Evolutionary conservation across 2,797 vertebrate species (phyloP).

Genomic region (Glyptemys insculpta): DNA sequence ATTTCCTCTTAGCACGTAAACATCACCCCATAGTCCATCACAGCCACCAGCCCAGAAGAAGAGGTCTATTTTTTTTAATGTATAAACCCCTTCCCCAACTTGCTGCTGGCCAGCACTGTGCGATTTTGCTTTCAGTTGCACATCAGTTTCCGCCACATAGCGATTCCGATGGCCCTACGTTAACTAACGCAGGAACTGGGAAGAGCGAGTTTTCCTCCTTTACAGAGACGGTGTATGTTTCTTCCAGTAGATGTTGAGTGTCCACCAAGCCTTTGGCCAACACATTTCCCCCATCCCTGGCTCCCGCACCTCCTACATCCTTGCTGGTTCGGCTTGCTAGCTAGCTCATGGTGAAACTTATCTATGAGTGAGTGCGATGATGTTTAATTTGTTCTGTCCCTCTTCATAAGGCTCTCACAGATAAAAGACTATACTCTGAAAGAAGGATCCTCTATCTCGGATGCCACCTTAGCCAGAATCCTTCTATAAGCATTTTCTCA

Average conservation of each 20-base stretch:
- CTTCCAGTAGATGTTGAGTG: neutral
- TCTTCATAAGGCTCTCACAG: neutral
- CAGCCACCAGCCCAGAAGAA: conserved; percentile 8
- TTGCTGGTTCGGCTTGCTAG: too few relatives aligned
- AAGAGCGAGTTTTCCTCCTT: neutral
- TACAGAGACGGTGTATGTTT: neutral
- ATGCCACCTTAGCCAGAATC: neutral
- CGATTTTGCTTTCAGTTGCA: neutral
- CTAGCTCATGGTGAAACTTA: accelerated
- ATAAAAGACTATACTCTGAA: neutral
- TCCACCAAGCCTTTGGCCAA: accelerated
- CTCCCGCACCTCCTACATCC: accelerated
- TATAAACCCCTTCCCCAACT: neutral
- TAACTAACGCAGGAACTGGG: accelerated
- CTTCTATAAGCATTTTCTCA: neutral
- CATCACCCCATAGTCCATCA: neutral
- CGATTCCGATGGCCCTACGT: neutral
- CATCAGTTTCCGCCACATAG: neutral
- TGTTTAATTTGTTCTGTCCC: neutral
- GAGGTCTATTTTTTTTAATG: conserved; percentile 49
- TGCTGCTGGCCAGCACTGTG: conserved; percentile 54
- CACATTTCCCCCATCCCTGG: neutral
- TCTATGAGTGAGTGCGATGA: accelerated
- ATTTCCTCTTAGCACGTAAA: neutral
- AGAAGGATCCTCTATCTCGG: accelerated